Evolutionary conservation across 2,113 vertebrate species (phyloP).

Genomic region (Camelus bactrianus): DNA sequence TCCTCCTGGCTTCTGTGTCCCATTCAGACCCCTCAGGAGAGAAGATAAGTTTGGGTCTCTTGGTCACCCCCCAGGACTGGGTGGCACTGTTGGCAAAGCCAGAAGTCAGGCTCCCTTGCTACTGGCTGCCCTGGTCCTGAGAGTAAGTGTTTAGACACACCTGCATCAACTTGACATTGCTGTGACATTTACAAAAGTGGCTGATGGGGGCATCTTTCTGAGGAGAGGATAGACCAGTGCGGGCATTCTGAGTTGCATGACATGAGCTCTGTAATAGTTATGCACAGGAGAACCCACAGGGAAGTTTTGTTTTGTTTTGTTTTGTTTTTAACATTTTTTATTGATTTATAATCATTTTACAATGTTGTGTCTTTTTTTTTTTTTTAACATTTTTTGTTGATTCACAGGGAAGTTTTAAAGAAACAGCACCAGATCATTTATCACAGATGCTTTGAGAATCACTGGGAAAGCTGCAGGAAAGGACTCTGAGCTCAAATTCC

Average conservation of each 20-base stretch:
- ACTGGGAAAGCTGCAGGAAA: neutral
- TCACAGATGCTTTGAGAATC: neutral
- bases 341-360: too few relatives aligned
- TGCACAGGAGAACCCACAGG: neutral
- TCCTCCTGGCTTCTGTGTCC: neutral
- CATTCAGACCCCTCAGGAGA: neutral
- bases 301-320: neutral
- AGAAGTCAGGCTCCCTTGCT: neutral
- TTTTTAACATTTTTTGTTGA: too few relatives aligned
- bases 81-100: neutral
- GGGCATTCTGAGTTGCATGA: neutral
- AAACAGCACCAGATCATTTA: neutral
- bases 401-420: neutral
- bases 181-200: neutral
- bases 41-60: neutral
- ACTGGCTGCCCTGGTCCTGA: neutral
- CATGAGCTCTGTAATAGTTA: neutral
- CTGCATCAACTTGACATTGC: neutral
- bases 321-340: too few relatives aligned
- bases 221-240: neutral
- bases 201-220: neutral
- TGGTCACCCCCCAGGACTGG: neutral
- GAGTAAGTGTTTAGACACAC: neutral
- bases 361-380: too few relatives aligned
- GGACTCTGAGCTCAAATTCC: neutral